Evolutionary conservation across 1,140 invertebrate genomes (phyloP), one percentile per base, ranked within the genome.

Genomic region (Drosophila leontia): DNA sequence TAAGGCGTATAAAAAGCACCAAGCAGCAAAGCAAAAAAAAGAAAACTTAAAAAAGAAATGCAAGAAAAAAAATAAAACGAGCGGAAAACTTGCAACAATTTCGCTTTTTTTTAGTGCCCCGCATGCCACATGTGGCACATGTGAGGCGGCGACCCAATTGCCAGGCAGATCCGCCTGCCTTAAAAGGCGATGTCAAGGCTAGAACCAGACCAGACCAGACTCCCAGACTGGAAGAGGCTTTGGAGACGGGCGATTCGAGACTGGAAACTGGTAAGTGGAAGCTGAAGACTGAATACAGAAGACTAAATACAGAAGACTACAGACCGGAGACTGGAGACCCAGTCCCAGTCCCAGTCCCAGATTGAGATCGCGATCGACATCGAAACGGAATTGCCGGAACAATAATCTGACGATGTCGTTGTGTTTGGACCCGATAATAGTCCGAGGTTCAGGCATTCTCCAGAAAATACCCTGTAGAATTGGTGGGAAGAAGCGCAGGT

Each of bases 111-210:
- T 75, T 42, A 37, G 48, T 26, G 17, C 26, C 68, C 47, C 23
- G 32, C 50, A 13, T 57, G 55, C 55, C 35, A 11, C 57, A 59
- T 62, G 45, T 62, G 65, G 47, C 59, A 64, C 59, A 64, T 69
- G 65, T 55, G 50, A 51, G 39, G 37, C 41, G 48, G 62, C 75
- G 84, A 84, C 81, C 84, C 84, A 88, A 90, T 88, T 88, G 80
- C 50, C 62, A 29, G 34, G 55, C 37, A 88, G 85, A 88, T 88
- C 84, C 84, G 84, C 78, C 74, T 88, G 80, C 48, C 60, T 48
- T 56, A 48, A 60, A 68, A 47, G 72, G 72, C 58, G 62, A 78
- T 88, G 84, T 88, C 84, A 87, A 87, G 84, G 85, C 84, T 87
- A 84, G 85, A 78, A 78, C 65, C 65, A 78, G 58, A 69, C 75